These are phyloP conservation scores for Eciton burchellii DNA, from an alignment of 1,140 invertebrate species.

Conservation along the genomic window DNA sequence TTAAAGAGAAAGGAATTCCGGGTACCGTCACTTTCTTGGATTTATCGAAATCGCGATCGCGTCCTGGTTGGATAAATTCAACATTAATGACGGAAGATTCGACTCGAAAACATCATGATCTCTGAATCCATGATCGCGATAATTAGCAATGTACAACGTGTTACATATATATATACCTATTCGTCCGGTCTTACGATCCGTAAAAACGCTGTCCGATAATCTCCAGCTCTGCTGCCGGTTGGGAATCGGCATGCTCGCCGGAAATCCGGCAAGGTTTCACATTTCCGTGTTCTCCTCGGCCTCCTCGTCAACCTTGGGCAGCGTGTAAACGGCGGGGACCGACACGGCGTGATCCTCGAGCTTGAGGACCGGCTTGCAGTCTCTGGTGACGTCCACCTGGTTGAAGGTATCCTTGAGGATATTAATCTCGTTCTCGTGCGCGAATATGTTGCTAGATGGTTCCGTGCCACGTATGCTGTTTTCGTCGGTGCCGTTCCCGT, in stretches of 20 bases:
- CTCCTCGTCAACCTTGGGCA: conserved; percentile 88
- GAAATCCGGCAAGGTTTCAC: conserved; percentile 78
- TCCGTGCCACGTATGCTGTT: conserved; percentile 86
- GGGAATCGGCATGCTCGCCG: neutral
- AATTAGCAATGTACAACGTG: conserved; percentile 53
- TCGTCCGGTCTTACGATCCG: conserved; percentile 31
- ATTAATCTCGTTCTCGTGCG: conserved; percentile 85
- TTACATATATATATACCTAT: conserved; percentile 48
- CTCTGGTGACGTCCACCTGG: conserved; percentile 83
- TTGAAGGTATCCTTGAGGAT: conserved; percentile 84
- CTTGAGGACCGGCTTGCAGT: conserved; percentile 83
- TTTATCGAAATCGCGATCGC: neutral
- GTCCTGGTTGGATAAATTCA: conserved; percentile 20
- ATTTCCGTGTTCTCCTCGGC: conserved; percentile 88
- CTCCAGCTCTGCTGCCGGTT: neutral
- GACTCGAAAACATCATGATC: neutral
- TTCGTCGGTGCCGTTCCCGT: conserved; percentile 89
- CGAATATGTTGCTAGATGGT: conserved; percentile 87
- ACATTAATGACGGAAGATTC: conserved; percentile 48
- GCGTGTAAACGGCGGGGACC: conserved; percentile 87
- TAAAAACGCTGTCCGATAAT: conserved; percentile 30
- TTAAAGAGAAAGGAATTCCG: conserved; percentile 7
- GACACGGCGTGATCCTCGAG: conserved; percentile 80
- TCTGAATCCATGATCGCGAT: too few relatives aligned
- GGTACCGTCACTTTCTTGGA: neutral